A percentile compares a stretch with the other conserved stretches of the same genome.
Evolutionary conservation across 1,140 invertebrate species (phyloP).

Genomic region (Pristionchus pacificus): DNA sequence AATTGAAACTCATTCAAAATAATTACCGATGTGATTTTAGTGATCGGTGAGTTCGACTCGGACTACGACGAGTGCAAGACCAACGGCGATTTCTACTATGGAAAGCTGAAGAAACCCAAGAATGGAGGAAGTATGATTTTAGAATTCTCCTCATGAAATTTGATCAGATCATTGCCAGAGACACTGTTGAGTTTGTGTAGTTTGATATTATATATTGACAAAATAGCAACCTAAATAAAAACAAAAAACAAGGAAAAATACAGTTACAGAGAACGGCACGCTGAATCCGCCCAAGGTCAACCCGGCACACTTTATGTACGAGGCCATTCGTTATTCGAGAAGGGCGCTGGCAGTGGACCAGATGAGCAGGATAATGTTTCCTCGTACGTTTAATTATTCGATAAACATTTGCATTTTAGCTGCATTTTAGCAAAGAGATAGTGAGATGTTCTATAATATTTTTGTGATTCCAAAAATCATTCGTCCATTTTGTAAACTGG

Average conservation of each 20-base stretch:
- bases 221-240: no score
- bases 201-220: no score
- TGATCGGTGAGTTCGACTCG: slow-evolving; percentile 14
- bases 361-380: slow-evolving; percentile 29
- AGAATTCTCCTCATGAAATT: no score
- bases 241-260: no score
- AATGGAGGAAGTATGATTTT: no score
- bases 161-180: no score
- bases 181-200: no score
- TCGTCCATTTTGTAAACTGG: background rate
- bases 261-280: no score
- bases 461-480: slow-evolving; percentile 9
- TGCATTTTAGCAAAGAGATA: background rate
- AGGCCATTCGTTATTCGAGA: slow-evolving; percentile 32
- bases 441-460: background rate
- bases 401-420: background rate
- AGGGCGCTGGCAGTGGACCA: slow-evolving; percentile 34
- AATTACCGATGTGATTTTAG: background rate
- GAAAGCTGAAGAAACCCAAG: slow-evolving; percentile 19
- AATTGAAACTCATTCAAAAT: no score
- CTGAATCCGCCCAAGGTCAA: no score
- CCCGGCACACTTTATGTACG: slow-evolving; percentile 26
- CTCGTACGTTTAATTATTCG: slow-evolving; percentile 12
- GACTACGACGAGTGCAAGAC: slow-evolving; percentile 29
- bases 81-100: slow-evolving; percentile 17